Evolutionary conservation across 2,888 invertebrate species (phyloP).

Genomic region (Congeria kusceri): DNA sequence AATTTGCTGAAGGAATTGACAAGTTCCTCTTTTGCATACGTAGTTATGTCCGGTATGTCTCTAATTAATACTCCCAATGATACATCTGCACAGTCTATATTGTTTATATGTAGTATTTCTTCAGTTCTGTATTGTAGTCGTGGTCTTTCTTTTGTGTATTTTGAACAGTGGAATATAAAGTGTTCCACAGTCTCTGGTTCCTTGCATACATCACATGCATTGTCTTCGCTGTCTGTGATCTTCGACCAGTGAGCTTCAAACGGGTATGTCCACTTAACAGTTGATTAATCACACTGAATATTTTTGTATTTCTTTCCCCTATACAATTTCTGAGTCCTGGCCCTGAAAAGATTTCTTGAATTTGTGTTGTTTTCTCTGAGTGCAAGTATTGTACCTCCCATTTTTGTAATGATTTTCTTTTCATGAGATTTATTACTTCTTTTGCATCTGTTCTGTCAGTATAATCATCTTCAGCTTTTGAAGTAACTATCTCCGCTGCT

Average conservation of each 20-base stretch:
- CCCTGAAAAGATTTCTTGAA: no score
- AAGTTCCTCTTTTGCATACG: neutral
- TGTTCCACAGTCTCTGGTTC: neutral
- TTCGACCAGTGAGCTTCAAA: conserved; percentile 1
- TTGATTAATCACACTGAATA: neutral
- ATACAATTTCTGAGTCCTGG: neutral
- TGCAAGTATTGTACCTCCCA: no score
- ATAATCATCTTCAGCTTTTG: no score
- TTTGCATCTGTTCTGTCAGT: no score
- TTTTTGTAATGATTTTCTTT: no score
- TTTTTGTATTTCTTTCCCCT: neutral
- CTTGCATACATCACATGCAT: neutral
- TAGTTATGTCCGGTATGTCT: neutral
- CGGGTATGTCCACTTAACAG: neutral
- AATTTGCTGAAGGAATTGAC: neutral
- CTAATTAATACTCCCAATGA: neutral
- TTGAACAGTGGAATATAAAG: conserved; percentile 13
- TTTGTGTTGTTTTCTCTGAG: no score
- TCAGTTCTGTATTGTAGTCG: neutral
- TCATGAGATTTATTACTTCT: no score
- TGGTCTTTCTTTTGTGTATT: neutral
- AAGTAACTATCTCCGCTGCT: no score
- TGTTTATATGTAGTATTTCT: neutral
- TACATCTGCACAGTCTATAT: neutral
- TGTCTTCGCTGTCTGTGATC: neutral